Evolutionary conservation across 1,140 invertebrate species (phyloP).

Genomic region (Teleogryllus occipitalis): DNA sequence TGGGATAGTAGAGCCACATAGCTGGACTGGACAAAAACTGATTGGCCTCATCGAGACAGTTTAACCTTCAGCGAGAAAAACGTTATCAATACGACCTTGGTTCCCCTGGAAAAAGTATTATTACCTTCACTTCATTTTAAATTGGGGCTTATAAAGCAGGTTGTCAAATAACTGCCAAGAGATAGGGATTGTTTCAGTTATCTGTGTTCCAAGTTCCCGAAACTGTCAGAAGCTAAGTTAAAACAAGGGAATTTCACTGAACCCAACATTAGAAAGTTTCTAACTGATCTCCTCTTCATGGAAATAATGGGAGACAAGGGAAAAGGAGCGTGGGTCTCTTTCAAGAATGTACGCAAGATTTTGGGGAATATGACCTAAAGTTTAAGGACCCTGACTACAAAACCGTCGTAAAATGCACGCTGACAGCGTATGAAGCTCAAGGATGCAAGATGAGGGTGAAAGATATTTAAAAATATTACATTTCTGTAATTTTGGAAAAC

Average conservation of each 20-base stretch:
- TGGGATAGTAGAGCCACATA: conserved; percentile 36
- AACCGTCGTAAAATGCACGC: not conserved
- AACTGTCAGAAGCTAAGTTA: conserved; percentile 8
- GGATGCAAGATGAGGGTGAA: conserved; percentile 1
- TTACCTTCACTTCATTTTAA: conserved; percentile 36
- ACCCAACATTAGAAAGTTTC: not conserved
- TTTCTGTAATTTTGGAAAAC: too few relatives aligned
- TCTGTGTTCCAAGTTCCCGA: conserved; percentile 30
- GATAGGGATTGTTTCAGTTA: conserved; percentile 31
- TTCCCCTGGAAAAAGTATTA: conserved; percentile 30
- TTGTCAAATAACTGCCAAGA: conserved; percentile 31
- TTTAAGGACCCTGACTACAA: conserved; percentile 11
- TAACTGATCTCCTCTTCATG: not conserved
- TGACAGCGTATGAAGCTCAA: conserved; percentile 15
- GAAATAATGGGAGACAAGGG: not conserved
- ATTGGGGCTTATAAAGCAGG: conserved; percentile 33
- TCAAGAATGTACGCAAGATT: conserved; percentile 12
- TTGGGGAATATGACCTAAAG: not conserved
- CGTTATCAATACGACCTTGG: conserved; percentile 30
- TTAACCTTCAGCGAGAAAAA: conserved; percentile 30
- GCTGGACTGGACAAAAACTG: conserved; percentile 31
- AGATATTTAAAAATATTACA: too few relatives aligned
- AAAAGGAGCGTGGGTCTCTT: conserved; percentile 9
- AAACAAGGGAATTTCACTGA: not conserved
- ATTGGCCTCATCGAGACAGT: conserved; percentile 30